phyloP scores from a whole-genome alignment of 2,888 invertebrate genomes.

The Troides aeacus region DNA sequence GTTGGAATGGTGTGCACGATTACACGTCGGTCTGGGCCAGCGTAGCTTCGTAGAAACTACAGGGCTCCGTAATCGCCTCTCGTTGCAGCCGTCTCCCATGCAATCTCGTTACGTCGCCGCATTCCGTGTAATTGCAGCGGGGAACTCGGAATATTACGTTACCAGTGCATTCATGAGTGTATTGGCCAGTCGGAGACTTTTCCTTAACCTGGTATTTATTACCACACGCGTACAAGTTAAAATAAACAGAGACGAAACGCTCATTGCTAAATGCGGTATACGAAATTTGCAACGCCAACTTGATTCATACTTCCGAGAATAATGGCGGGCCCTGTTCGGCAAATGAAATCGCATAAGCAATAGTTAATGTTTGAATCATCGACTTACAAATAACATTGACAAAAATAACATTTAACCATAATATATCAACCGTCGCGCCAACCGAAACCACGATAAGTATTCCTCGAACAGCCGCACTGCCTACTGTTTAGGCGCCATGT shows the following conservation, averaged over 20 bases:
- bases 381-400: constrained; percentile 32
- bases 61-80: constrained; percentile 43
- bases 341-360: constrained; percentile 31
- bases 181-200: constrained; percentile 13
- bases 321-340: constrained; percentile 4
- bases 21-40: constrained; percentile 28
- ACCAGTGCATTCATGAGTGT: constrained; percentile 2
- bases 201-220: background rate
- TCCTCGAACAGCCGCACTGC: constrained; percentile 18
- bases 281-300: background rate
- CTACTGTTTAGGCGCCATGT: constrained; percentile 13
- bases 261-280: background rate
- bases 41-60: constrained; percentile 39
- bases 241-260: background rate
- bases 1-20: constrained; percentile 11
- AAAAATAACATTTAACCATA: constrained; percentile 33
- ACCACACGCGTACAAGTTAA: background rate
- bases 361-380: constrained; percentile 34
- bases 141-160: constrained; percentile 21
- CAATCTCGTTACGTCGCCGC: constrained; percentile 41
- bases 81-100: constrained; percentile 39
- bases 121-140: constrained; percentile 38
- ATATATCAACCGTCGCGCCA: constrained; percentile 29
- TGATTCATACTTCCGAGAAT: constrained; percentile 26
- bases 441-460: constrained; percentile 22